phyloP scores from a whole-genome alignment of 1,140 invertebrate species.

The Orussus abietinus region DNA sequence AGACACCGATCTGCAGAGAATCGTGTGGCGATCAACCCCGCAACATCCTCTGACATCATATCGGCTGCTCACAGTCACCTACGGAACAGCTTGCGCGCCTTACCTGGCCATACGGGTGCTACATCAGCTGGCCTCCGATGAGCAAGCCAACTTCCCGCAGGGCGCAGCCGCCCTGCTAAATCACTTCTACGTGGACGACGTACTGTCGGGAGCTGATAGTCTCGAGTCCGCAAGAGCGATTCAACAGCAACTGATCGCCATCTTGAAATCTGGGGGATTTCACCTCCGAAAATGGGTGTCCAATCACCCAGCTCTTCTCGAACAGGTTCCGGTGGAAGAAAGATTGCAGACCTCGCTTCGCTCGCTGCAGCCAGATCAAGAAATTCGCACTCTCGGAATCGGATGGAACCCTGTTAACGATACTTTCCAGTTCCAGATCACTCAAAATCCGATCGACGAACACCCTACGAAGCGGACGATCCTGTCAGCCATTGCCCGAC shows the following conservation, averaged over 20 bases:
- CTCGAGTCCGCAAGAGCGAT: slow-evolving; percentile 4
- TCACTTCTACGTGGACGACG: slow-evolving; percentile 32
- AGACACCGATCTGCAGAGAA: slow-evolving; percentile 21
- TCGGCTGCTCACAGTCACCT: slow-evolving; percentile 31
- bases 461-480: slow-evolving; percentile 1
- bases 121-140: slow-evolving; percentile 21
- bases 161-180: slow-evolving; percentile 8
- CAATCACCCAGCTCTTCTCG: neutral
- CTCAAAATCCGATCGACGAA: too few relatives aligned
- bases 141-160: slow-evolving; percentile 15
- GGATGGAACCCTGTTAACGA: too few relatives aligned
- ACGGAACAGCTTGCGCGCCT: slow-evolving; percentile 28
- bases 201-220: slow-evolving; percentile 17
- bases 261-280: slow-evolving; percentile 14
- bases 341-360: too few relatives aligned
- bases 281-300: slow-evolving; percentile 12
- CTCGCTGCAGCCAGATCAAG: too few relatives aligned
- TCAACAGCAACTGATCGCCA: slow-evolving; percentile 9
- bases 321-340: slow-evolving; percentile 1
- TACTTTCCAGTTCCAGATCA: too few relatives aligned
- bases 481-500: slow-evolving; percentile 11
- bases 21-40: slow-evolving; percentile 24
- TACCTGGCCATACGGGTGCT: slow-evolving; percentile 25
- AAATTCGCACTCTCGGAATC: too few relatives aligned
- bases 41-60: slow-evolving; percentile 18